Base-by-base conservation (phyloP, 2,888 invertebrate genomes). In the Limnephilus lunatus region DNA sequence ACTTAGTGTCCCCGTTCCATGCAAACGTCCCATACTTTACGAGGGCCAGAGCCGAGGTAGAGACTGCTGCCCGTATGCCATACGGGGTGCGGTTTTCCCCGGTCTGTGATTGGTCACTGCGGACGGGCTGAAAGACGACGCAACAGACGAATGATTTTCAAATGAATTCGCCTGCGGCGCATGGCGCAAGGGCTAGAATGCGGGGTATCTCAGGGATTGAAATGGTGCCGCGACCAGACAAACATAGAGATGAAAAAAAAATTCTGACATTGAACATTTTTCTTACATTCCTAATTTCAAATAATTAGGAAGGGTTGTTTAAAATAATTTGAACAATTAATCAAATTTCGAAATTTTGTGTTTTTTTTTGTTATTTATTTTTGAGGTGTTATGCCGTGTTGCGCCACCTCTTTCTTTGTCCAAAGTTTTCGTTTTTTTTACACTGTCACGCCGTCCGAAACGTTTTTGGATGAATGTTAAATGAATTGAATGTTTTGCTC, bases 71-170 rank as follows among this genome's bases (percentile, higher is more conserved):
- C 53, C n/a, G 83, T 44, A 53, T 30, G 31, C 68, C 80, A 31
- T 85, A 68, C 91, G 5, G 35, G 14, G 86, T 91, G 91, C 91
- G 91, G 91, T 86, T 80, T 86, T 48, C 86, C 48, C 48, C 30
- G 35, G 14, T 35, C 86, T n/a, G 91, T 91, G 86, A 86, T 86
- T 86, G 86, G 86, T 86, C 86, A 44, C 86, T 86, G 86, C 86
- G 86, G 86, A 48, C n/a, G 86, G 44, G n/a, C 86, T 86, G 86
- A 86, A 86, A 86, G 86, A 86, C 86, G 86, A 86, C 86, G 30
- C 39, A 30, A 86, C 86, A 44, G 86, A 44, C 86, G 44, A 44
- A 39, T 30, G 86, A 44, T 44, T 86, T 35, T 86, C 48, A 86
- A 86, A 86, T 48, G 86, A 48, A 35, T 86, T 32, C 35, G 35